Percentiles rank a stretch among this genome's conserved stretches.
Evolutionary conservation across 2,113 vertebrate genomes (phyloP).

Genomic region (Nycticorax nycticorax): DNA sequence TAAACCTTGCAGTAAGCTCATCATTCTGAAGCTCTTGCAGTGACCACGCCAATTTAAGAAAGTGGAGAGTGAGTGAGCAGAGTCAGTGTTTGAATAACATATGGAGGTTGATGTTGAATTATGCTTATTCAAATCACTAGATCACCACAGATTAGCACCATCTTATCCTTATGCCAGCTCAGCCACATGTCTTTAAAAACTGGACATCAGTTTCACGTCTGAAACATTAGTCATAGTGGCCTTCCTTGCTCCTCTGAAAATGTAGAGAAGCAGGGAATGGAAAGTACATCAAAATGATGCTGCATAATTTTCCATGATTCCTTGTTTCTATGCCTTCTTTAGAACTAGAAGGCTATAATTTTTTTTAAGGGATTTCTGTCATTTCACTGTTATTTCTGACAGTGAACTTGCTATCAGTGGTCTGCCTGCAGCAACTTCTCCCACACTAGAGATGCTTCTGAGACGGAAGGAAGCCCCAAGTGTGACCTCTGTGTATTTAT

Average conservation of each 20-base stretch:
- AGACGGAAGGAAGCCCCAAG: background rate
- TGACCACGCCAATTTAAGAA: background rate
- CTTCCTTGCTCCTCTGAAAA: background rate
- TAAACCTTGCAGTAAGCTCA: background rate
- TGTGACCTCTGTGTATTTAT: background rate
- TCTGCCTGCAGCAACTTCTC: constrained; percentile 2
- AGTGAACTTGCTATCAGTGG: background rate
- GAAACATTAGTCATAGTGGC: background rate
- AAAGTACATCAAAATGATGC: background rate
- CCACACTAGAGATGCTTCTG: background rate
- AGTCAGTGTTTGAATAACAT: background rate
- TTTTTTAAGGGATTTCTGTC: background rate
- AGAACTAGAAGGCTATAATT: background rate
- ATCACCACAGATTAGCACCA: background rate
- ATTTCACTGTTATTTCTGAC: constrained; percentile 14
- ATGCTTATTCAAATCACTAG: background rate
- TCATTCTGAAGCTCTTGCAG: background rate
- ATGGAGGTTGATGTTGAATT: background rate
- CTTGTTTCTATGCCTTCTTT: background rate
- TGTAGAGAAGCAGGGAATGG: background rate
- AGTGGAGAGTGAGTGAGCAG: background rate
- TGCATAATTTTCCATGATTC: background rate
- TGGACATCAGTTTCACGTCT: background rate
- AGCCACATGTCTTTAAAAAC: background rate
- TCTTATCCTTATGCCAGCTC: background rate